A percentile compares a stretch with the other conserved stretches of the same genome.
Conservation (phyloP, 2,797 vertebrate genomes). For the Tenualosa thibaudeaui region DNA sequence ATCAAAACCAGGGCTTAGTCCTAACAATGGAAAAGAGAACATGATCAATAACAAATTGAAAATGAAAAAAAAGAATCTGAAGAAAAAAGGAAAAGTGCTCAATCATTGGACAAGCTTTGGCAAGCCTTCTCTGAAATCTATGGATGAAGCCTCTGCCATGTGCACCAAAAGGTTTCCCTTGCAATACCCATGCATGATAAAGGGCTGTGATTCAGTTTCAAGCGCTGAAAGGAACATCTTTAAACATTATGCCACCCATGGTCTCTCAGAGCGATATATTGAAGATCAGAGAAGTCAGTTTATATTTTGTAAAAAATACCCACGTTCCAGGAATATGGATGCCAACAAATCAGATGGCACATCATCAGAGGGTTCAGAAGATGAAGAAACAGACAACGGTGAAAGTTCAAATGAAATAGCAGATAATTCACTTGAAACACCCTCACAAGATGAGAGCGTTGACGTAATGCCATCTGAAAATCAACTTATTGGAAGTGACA, state of each 20-base stretch:
- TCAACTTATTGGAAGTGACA: slow-evolving; percentile 64
- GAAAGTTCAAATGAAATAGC: slow-evolving; percentile 47
- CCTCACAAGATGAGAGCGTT: slow-evolving; percentile 57
- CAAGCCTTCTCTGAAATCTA: slow-evolving; percentile 88
- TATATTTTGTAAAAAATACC: slow-evolving; percentile 88
- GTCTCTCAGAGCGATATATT: slow-evolving; percentile 90
- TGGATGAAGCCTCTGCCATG: slow-evolving; percentile 87
- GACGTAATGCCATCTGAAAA: slow-evolving; percentile 64
- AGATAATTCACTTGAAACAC: slow-evolving; percentile 39
- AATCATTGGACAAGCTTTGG: slow-evolving; percentile 83
- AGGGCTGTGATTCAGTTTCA: slow-evolving; percentile 90
- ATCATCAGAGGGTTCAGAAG: slow-evolving; percentile 60
- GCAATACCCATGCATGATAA: slow-evolving; percentile 98
- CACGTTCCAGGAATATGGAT: slow-evolving; percentile 75
- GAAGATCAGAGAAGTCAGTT: slow-evolving; percentile 91
- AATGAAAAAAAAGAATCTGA: slow-evolving; percentile 73
- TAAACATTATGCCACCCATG: slow-evolving; percentile 95
- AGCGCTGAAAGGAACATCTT: slow-evolving; percentile 91
- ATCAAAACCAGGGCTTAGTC: slow-evolving; percentile 66
- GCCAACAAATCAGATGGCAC: slow-evolving; percentile 65
- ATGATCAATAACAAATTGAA: slow-evolving; percentile 71
- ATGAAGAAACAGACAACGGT: slow-evolving; percentile 62
- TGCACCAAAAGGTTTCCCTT: slow-evolving; percentile 86
- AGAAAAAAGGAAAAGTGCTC: slow-evolving; percentile 73
- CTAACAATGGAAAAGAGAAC: slow-evolving; percentile 81